Evolutionary conservation across 1,140 invertebrate genomes (phyloP), one percentile per base, ranked within the genome.

Genomic region (Mactra quadrangularis): DNA sequence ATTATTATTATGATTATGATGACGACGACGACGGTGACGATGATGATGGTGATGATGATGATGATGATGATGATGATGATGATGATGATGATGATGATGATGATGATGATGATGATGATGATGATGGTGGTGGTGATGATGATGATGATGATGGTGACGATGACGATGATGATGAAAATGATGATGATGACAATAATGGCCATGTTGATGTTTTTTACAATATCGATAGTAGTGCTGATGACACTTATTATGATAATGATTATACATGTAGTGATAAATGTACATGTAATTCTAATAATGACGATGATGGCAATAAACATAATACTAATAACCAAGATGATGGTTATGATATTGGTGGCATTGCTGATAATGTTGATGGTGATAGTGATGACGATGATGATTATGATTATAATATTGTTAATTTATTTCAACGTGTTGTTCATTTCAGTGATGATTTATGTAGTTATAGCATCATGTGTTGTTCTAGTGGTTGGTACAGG

Each of bases 21-120:
- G 59, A 27, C 55, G 31, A 71, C 31, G 25, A 25, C 50, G 19
- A 57, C 22, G 17, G 3, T 33, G 52, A 64, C 52, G 22, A 31
- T 17, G 17, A 1, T 6, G 2, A 66, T 3, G 75, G 66, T 52
- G 75, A 77, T 47, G 75, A 77, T 66, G 57, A 77, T 64, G 75
- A 77, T 64, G 75, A 77, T 77, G 75, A 77, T 68, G 75, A 77
- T 77, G 75, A 77, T 77, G 75, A 77, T 77, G 75, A 77, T 77
- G 75, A 77, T 66, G 55, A 77, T 64, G 75, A 77, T 64, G 75
- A 77, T 64, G 75, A 66, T 77, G 75, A 77, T 77, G 75, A 77
- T 77, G 75, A 68, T 68, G 72, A 76, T 76, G 72, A 76, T 76
- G 72, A 76, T 76, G 72, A 76, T 76, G 57, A n/a, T 60, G 57